Conservation (phyloP, 2,113 vertebrate species). For the Psephotus haematonotus region DNA sequence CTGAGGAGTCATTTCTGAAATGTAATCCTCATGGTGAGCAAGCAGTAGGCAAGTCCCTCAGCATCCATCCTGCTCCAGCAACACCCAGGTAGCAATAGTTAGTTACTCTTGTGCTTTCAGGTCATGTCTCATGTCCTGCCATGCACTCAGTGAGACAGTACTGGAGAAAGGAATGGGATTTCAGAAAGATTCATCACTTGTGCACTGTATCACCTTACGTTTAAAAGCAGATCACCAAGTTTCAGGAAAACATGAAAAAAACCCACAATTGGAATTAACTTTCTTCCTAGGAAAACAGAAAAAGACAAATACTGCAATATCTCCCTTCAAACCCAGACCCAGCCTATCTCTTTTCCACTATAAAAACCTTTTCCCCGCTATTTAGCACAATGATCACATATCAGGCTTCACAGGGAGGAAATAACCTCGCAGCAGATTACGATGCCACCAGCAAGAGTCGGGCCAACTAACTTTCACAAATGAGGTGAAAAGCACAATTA, state of each 20-base stretch:
- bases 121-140: background rate
- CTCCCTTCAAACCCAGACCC: background rate
- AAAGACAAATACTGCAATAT: background rate
- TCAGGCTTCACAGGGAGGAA: background rate
- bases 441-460: background rate
- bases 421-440: background rate
- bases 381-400: background rate
- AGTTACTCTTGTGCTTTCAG: background rate
- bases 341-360: background rate
- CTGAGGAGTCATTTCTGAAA: background rate
- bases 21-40: background rate
- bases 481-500: background rate
- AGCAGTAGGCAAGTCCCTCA: background rate
- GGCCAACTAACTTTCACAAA: background rate
- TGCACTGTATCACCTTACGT: background rate
- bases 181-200: background rate
- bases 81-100: fast-evolving
- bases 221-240: background rate
- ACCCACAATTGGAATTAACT: background rate
- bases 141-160: background rate
- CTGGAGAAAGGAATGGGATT: background rate
- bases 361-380: background rate
- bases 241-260: background rate
- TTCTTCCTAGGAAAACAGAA: background rate
- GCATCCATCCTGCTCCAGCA: background rate